Percentiles rank a stretch among this genome's conserved stretches.
phyloP scores from a whole-genome alignment of 2,888 invertebrate species.

The Drosophila robusta region DNA sequence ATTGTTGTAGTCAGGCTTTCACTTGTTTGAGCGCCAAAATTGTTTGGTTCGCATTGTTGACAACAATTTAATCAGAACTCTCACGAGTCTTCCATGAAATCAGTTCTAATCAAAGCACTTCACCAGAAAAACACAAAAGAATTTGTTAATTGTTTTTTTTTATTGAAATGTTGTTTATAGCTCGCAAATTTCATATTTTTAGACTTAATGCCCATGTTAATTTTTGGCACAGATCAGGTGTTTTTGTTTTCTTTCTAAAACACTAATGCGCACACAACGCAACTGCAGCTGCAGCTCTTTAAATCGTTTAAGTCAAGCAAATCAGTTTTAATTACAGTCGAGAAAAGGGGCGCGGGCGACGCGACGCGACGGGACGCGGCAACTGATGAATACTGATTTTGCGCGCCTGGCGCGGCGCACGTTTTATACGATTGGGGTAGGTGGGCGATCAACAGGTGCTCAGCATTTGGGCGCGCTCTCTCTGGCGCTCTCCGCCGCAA shows the following conservation, averaged over 20 bases:
- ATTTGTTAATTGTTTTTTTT: slow-evolving; percentile 2
- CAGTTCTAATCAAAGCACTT: slow-evolving; percentile 19
- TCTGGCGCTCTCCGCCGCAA: background rate
- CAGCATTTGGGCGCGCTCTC: background rate
- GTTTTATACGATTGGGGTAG: slow-evolving; percentile 70
- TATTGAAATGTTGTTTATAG: background rate
- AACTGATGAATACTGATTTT: slow-evolving; percentile 51
- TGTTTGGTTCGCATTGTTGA: slow-evolving; percentile 1
- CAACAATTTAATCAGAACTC: background rate
- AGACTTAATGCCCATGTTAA: background rate
- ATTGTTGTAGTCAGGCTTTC: background rate
- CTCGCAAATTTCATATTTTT: background rate
- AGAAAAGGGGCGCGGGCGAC: slow-evolving; percentile 2
- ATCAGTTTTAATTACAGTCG: slow-evolving; percentile 56
- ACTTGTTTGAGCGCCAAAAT: background rate
- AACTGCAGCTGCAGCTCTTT: slow-evolving; percentile 1
- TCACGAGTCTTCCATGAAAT: slow-evolving; percentile 7
- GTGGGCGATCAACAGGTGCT: slow-evolving; percentile 28
- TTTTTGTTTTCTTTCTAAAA: no score
- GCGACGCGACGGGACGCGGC: slow-evolving; percentile 15
- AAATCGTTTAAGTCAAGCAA: slow-evolving; percentile 38
- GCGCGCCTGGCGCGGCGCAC: slow-evolving; percentile 47
- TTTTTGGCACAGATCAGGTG: background rate
- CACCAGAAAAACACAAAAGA: background rate
- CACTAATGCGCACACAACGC: background rate